Base-by-base conservation (phyloP, 2,797 vertebrate species). In the Acanthurus tractus region DNA sequence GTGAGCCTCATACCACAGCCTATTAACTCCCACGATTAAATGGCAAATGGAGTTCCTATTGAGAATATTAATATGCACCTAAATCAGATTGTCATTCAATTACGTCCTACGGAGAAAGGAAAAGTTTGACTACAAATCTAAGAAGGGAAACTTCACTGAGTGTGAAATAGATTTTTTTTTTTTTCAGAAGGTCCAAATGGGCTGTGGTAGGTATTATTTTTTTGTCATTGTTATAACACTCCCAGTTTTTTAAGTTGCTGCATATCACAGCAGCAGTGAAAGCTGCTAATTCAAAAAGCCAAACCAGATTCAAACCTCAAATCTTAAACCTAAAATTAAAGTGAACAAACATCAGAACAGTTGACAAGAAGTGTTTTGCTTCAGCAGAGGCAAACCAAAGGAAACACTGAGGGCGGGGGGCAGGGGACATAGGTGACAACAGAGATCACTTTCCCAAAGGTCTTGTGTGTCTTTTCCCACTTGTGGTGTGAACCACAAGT, bases 11-110 rank as follows among this genome's bases (percentile, higher is more conserved):
- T 82, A 79, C 57, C 62, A 84, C 78, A 84, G 62, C 74, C 71
- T 76, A 82, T 90, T 87, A 88, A 84, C 70, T 88, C 79, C 48
- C 45, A 80, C 56, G 48, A 86, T 89, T 79, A 86, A 79, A 86
- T 81, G 62, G 84, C 64, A 88, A 91, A 86, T 87, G 73, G 56
- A 80, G 79, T 78, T 84, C 70, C 67, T 70, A 79, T 67, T 85
- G 78, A 80, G 74, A 76, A 86, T 82, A 85, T 77, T 90, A 85
- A 85, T 86, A 79, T 73, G 70, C 58, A 87, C 80, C 80, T 88
- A 81, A 87, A 75, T 91, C 84, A 81, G 72, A 82, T 64, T 86
- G 81, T 83, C 83, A 87, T 87, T 82, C 82, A 85, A 78, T 85
- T 85, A 88, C 18, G 73, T 85, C 18, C 61, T 56, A 62, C 20